Evolutionary conservation across 2,888 invertebrate genomes (phyloP), one percentile per base, ranked within the genome.

Genomic region (Lithosia quadra): DNA sequence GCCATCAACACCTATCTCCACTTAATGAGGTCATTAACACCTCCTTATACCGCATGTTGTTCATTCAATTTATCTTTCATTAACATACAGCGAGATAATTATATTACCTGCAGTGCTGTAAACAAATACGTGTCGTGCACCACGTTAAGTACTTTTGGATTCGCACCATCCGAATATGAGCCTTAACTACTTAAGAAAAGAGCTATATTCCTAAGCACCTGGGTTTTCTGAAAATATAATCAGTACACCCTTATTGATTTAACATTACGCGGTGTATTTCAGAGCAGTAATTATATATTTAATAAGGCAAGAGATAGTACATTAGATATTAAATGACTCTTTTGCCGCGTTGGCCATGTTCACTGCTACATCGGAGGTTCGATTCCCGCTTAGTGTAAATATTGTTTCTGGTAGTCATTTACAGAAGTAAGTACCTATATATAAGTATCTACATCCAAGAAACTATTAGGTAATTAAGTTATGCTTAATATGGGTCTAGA

Each of bases 101-200:
- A 24, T 39, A 60, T 60, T 60, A 60, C 39, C 24, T 60, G 60
- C 39, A 60, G 60, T 39, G 60, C 39, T 39, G 60, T 39, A 60
- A 60, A 60, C 39, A 60, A 60, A 39, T 60, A 39, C 22, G 36
- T 24, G 39, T 18, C 22, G 39, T 39, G 60, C 39, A 60, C 60
- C 22, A 0, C 5, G 21, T 34, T 22, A 22, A 60, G 60, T 36
- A 10, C 18, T 24, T 18, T 8, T 22, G 13, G 15, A 60, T 24
- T 39, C 15, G 13, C 15, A 18, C 10, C 22, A 24, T 24, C 24
- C 21, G 22, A 60, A 39, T 24, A 10, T 24, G 39, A 60, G 7
- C 39, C 39, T 60, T 24, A 39, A 15, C 1, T 4, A 10, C 36
- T 39, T 3, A 0, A 10, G 39, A 39, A 24, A 22, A 39, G 60